phyloP scores from a whole-genome alignment of 2,113 vertebrate species.

The Syrmaticus mikado region DNA sequence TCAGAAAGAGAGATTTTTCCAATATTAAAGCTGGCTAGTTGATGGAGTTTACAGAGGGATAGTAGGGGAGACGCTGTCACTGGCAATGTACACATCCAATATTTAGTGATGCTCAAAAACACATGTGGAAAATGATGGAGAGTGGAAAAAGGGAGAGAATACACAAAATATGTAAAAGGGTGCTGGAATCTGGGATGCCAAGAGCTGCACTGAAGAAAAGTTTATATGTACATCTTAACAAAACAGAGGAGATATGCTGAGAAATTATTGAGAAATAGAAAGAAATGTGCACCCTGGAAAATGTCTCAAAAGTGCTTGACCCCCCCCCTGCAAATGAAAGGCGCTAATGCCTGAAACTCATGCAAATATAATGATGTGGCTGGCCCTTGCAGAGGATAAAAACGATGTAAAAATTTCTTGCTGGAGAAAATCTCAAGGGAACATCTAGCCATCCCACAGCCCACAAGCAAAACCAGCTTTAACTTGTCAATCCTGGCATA shows the following conservation, averaged over 20 bases:
- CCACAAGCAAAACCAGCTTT: not conserved
- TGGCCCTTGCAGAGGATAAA: not conserved
- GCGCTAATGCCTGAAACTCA: not conserved
- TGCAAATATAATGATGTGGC: not conserved
- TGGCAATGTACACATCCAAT: not conserved
- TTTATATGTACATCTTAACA: not conserved
- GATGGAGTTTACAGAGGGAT: not conserved
- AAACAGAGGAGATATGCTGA: not conserved
- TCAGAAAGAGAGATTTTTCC: not conserved
- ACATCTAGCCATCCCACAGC: not conserved
- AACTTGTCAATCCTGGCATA: not conserved
- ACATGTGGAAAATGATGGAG: not conserved
- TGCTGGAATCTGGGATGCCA: accelerated
- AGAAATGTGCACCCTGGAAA: not conserved
- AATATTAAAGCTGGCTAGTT: not conserved
- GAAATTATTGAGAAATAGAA: not conserved
- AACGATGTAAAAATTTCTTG: not conserved
- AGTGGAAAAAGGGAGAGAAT: not conserved
- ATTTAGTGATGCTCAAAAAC: not conserved
- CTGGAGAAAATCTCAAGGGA: not conserved
- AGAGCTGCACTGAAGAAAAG: not conserved
- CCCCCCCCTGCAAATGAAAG: not conserved
- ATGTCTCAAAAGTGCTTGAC: not conserved
- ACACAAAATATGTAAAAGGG: not conserved
- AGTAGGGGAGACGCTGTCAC: not conserved